Evolutionary conservation across 2,888 invertebrate species (phyloP).

Genomic region (Drosophila histrio): DNA sequence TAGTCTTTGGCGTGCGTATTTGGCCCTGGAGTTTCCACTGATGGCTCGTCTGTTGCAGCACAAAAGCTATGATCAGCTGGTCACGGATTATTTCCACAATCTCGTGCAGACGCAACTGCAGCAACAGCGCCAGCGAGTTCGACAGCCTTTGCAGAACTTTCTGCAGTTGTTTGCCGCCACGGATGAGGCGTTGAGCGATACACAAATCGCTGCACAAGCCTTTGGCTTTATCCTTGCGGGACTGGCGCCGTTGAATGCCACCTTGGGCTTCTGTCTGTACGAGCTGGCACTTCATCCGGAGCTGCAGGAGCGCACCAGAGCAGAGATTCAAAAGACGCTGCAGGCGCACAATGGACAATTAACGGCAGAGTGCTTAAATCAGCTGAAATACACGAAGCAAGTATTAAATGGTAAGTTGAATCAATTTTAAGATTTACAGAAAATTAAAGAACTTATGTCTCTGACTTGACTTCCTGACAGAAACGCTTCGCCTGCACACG

Average conservation of each 20-base stretch:
- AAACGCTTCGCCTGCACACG: slow-evolving; percentile 85
- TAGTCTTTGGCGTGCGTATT: slow-evolving; percentile 63
- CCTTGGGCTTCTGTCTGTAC: slow-evolving; percentile 85
- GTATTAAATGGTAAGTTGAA: slow-evolving; percentile 75
- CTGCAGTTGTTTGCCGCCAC: slow-evolving; percentile 85
- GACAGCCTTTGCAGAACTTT: slow-evolving; percentile 84
- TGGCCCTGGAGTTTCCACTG: slow-evolving; percentile 68
- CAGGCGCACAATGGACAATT: slow-evolving; percentile 60
- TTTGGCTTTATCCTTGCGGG: slow-evolving; percentile 85
- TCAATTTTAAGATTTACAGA: no score
- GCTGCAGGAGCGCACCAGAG: slow-evolving; percentile 65
- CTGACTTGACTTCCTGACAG: slow-evolving; percentile 64
- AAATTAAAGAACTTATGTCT: not conserved
- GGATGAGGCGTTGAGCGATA: slow-evolving; percentile 55
- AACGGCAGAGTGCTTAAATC: slow-evolving; percentile 63
- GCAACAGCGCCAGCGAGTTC: slow-evolving; percentile 59
- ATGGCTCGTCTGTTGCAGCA: slow-evolving; percentile 70
- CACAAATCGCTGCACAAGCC: slow-evolving; percentile 81
- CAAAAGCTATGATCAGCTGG: slow-evolving; percentile 52
- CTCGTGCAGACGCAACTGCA: slow-evolving; percentile 66
- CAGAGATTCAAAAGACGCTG: slow-evolving; percentile 68
- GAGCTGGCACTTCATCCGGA: slow-evolving; percentile 80
- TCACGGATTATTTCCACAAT: slow-evolving; percentile 73
- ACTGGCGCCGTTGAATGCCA: slow-evolving; percentile 87
- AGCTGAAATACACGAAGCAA: slow-evolving; percentile 77